A percentile compares a stretch with the other conserved stretches of the same genome.
These are phyloP conservation scores for Poecilobothrus nobilitatus DNA, from an alignment of 2,888 invertebrate genomes.

Conservation along the genomic window DNA sequence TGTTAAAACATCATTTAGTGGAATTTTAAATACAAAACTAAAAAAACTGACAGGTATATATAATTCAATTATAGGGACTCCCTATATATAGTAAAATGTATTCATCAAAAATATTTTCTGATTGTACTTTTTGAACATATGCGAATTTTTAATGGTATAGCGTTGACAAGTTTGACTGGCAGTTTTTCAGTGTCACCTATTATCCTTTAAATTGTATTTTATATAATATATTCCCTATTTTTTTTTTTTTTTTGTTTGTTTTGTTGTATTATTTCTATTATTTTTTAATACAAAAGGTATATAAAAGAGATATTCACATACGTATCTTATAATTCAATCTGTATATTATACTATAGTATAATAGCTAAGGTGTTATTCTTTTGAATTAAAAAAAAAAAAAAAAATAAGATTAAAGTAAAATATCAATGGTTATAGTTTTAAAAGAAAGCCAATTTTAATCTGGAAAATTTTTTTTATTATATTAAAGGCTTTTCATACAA, in stretches of 20 bases:
- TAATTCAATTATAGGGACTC: no score
- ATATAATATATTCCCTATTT: background rate
- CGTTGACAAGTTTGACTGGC: slow-evolving; percentile 2
- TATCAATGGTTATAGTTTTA: background rate
- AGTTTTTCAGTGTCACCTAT: background rate
- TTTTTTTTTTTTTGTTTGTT: no score
- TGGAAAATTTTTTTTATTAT: background rate
- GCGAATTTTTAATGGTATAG: background rate
- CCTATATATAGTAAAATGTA: no score
- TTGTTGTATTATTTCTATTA: no score
- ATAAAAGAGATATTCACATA: no score
- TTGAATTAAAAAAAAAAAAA: background rate
- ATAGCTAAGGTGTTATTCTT: no score
- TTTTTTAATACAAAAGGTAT: no score
- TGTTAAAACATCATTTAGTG: background rate
- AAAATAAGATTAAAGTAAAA: background rate
- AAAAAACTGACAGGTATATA: no score
- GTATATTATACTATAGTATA: no score
- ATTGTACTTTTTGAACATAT: background rate
- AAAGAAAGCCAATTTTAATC: background rate
- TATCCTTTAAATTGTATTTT: background rate
- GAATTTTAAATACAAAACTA: background rate
- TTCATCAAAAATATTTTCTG: no score
- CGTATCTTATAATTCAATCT: no score
- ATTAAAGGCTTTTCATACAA: no score